Conservation (phyloP, 2,113 vertebrate species). For the Oreochromis spilurus region DNA sequence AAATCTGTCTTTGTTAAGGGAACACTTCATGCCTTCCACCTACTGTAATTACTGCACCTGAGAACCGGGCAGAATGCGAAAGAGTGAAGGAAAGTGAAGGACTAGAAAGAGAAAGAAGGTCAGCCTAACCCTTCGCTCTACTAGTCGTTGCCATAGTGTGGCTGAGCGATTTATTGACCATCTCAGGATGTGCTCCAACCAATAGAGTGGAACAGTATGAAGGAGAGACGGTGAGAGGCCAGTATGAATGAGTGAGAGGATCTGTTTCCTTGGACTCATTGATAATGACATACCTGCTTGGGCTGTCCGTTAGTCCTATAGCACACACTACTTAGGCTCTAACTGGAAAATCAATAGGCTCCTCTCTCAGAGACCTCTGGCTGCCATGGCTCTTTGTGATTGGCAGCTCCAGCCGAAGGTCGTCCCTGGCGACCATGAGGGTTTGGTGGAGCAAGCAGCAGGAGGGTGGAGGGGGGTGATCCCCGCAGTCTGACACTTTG, state of each 20-base stretch:
- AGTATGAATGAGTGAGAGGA: constrained; percentile 83
- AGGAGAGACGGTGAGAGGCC: constrained; percentile 36
- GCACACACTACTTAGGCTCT: constrained; percentile 96
- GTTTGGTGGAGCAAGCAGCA: constrained; percentile 80
- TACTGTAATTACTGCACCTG: constrained; percentile 44
- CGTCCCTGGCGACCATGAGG: constrained; percentile 80
- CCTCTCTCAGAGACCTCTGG: constrained; percentile 82
- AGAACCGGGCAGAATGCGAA: neutral
- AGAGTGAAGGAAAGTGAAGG: neutral
- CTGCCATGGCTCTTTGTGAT: constrained; percentile 88
- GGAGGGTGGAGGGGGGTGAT: constrained; percentile 74
- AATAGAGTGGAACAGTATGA: constrained; percentile 5
- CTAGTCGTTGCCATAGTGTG: constrained; percentile 77
- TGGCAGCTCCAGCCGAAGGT: constrained; percentile 97
- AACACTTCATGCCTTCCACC: constrained; percentile 35
- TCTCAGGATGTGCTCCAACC: constrained; percentile 78
- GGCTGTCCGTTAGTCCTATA: constrained; percentile 91
- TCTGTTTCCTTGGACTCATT: constrained; percentile 87
- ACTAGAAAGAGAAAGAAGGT: constrained; percentile 32
- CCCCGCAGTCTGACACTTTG: constrained; percentile 62
- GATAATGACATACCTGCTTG: constrained; percentile 99
- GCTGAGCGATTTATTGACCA: constrained; percentile 90
- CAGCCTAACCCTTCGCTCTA: constrained; percentile 49
- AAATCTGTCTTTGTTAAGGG: constrained; percentile 2
- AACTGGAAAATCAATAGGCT: constrained; percentile 99